Conservation (phyloP, 2,888 invertebrate species). For the Teinopalpus imperialis region DNA sequence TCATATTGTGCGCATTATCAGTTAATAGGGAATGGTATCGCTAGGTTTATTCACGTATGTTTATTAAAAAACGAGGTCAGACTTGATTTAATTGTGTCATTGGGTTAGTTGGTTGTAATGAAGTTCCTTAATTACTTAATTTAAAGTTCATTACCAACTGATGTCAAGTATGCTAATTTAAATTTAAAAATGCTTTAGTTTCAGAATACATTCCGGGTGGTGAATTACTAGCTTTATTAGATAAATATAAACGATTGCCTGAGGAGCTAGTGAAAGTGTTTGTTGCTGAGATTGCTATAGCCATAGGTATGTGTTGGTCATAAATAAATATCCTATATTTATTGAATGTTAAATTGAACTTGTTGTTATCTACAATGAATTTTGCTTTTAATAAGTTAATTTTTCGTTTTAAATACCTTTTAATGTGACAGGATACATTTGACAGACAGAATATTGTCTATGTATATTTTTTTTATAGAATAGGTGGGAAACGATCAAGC, state of each 20-base stretch:
- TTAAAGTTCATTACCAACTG: conserved; percentile 40
- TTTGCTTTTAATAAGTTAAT: too few species aligned
- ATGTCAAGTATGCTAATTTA: conserved; percentile 13
- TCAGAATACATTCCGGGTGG: conserved; percentile 93
- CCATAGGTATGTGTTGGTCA: too few species aligned
- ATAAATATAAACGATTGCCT: conserved; percentile 87
- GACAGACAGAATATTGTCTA: too few species aligned
- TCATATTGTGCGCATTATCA: conserved; percentile 24
- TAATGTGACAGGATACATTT: too few species aligned
- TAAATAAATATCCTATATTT: too few species aligned
- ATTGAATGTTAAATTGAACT: conserved; percentile 44
- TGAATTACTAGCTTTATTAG: conserved; percentile 89
- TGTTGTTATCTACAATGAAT: too few species aligned
- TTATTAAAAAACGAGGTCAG: conserved; percentile 27
- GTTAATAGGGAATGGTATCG: conserved; percentile 21
- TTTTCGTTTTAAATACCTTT: too few species aligned
- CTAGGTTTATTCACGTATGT: conserved; percentile 27
- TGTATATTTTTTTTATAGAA: too few species aligned
- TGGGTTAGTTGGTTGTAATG: conserved; percentile 28
- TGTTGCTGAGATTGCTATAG: conserved; percentile 93
- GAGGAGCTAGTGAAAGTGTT: conserved; percentile 91
- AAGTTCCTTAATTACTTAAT: conserved; percentile 26
- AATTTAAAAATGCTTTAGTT: conserved; percentile 73
- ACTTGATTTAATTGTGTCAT: conserved; percentile 26
- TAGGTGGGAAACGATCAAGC: too few species aligned